Conservation (phyloP, 2,113 vertebrate genomes). For the Brevimyrus niger region DNA sequence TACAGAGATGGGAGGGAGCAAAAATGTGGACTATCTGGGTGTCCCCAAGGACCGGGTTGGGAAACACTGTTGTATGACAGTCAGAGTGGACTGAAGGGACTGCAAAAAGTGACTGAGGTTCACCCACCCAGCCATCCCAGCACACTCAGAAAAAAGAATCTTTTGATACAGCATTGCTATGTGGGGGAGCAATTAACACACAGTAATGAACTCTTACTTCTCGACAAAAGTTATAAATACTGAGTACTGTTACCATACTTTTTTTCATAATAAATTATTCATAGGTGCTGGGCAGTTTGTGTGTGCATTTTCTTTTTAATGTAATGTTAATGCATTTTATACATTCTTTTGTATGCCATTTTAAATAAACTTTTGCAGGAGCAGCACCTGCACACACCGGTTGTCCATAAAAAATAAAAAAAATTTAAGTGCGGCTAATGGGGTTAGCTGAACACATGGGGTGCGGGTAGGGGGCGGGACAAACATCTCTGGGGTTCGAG, state of each 20-base stretch:
- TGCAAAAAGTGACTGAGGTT: not conserved
- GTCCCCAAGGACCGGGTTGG: not conserved
- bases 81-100: not conserved
- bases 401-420: not conserved
- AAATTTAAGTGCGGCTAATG: not conserved
- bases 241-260: too few relatives aligned
- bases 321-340: too few relatives aligned
- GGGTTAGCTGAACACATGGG: not conserved
- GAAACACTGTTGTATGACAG: not conserved
- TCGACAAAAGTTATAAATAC: too few relatives aligned
- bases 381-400: not conserved
- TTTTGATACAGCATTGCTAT: too few relatives aligned
- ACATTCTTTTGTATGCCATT: too few relatives aligned
- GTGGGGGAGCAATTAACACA: too few relatives aligned
- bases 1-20: not conserved
- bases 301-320: too few relatives aligned
- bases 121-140: not conserved
- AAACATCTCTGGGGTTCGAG: not conserved
- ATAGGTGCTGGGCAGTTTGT: too few relatives aligned
- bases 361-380: not conserved
- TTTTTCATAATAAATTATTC: too few relatives aligned
- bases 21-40: too few relatives aligned
- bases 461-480: too few relatives aligned
- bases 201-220: too few relatives aligned
- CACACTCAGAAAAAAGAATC: not conserved